phyloP scores from a whole-genome alignment of 1,140 invertebrate genomes.

The Gyrodactylus salaris region DNA sequence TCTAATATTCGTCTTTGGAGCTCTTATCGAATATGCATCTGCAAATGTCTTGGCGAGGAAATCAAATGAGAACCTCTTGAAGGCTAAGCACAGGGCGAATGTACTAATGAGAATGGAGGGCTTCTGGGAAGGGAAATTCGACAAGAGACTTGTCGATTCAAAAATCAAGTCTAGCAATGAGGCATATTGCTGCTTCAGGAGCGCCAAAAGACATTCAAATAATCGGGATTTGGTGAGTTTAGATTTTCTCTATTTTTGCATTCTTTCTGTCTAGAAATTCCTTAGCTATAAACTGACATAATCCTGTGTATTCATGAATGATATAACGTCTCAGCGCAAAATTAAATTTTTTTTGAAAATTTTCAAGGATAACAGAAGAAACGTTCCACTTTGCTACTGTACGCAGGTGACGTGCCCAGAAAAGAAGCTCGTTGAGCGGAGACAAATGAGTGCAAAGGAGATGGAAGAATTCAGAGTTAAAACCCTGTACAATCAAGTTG shows the following conservation, averaged over 20 bases:
- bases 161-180: too few species aligned
- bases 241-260: too few species aligned
- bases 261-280: too few species aligned
- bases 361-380: background rate
- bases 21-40: conserved; percentile 41
- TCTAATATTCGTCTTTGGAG: conserved; percentile 45
- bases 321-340: background rate
- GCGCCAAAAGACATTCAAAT: too few species aligned
- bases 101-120: background rate
- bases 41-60: conserved; percentile 18
- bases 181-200: too few species aligned
- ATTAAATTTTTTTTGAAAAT: background rate
- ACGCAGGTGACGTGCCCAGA: background rate
- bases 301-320: too few species aligned
- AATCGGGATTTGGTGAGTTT: too few species aligned
- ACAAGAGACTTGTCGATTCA: too few species aligned
- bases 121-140: too few species aligned
- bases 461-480: background rate
- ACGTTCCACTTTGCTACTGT: background rate
- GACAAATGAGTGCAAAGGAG: too few species aligned
- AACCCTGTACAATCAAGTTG: background rate
- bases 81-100: background rate
- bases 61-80: background rate
- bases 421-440: background rate
- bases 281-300: too few species aligned